These are phyloP conservation scores for Heliconius congener DNA, from an alignment of 1,140 invertebrate species.

Conservation along the genomic window DNA sequence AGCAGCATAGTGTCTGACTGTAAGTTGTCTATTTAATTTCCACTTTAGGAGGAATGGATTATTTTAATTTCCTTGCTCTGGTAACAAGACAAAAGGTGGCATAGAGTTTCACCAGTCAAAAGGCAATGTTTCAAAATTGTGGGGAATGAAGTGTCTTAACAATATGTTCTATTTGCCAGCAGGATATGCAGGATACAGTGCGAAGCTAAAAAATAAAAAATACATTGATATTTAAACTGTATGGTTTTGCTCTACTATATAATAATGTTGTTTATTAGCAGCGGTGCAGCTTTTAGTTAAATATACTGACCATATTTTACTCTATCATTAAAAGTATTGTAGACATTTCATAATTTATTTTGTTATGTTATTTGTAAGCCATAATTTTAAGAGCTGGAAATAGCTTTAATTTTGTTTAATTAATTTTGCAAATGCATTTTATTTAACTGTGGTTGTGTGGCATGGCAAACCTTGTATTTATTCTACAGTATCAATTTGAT, in stretches of 20 bases:
- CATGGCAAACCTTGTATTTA: neutral
- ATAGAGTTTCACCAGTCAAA: too few relatives aligned
- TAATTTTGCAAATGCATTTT: neutral
- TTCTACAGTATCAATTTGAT: slow-evolving; percentile 5
- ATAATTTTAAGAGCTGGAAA: slow-evolving; percentile 4
- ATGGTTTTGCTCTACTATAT: neutral
- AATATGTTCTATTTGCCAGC: too few relatives aligned
- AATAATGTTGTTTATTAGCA: neutral
- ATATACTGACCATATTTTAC: neutral
- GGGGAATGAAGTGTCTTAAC: too few relatives aligned
- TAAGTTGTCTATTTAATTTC: too few relatives aligned
- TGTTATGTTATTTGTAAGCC: neutral
- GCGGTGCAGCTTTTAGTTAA: neutral
- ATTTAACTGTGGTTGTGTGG: neutral
- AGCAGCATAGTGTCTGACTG: too few relatives aligned
- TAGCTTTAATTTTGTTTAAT: slow-evolving; percentile 7
- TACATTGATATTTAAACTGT: neutral
- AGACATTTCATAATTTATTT: neutral
- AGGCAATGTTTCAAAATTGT: too few relatives aligned
- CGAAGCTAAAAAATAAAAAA: neutral
- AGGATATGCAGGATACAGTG: neutral
- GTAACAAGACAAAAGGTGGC: too few relatives aligned
- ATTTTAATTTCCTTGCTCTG: too few relatives aligned
- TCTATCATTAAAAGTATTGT: neutral
- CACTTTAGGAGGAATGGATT: too few relatives aligned